Conservation (phyloP, 2,888 invertebrate species). For the Oxycera nigricornis region DNA sequence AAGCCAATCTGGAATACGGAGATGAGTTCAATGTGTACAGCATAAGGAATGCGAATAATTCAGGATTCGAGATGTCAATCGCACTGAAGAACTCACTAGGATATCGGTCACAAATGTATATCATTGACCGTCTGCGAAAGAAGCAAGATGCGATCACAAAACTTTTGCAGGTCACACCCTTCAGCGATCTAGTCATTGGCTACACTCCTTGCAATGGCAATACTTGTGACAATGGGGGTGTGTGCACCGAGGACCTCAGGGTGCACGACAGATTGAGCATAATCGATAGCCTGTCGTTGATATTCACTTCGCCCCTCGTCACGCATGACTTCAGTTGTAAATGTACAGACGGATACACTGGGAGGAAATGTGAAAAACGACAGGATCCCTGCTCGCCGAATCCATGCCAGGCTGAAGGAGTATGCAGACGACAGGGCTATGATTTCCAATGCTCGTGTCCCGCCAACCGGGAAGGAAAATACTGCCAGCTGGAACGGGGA, state of each 20-base stretch:
- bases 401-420: slow-evolving; percentile 85
- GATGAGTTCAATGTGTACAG: slow-evolving; percentile 77
- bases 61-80: slow-evolving; percentile 73
- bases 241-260: slow-evolving; percentile 75
- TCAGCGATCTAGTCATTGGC: slow-evolving; percentile 69
- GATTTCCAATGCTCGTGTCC: slow-evolving; percentile 87
- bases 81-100: slow-evolving; percentile 68
- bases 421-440: slow-evolving; percentile 82
- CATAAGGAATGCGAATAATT: slow-evolving; percentile 66
- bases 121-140: slow-evolving; percentile 70
- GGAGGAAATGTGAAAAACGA: slow-evolving; percentile 80
- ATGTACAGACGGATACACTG: slow-evolving; percentile 85
- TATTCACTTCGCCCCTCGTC: slow-evolving; percentile 83
- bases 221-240: slow-evolving; percentile 80
- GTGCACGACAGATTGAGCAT: slow-evolving; percentile 76
- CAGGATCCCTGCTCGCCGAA: slow-evolving; percentile 92
- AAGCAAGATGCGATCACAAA: slow-evolving; percentile 72
- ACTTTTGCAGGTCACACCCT: slow-evolving; percentile 64
- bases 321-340: slow-evolving; percentile 80
- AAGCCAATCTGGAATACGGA: slow-evolving; percentile 69
- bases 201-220: slow-evolving; percentile 78
- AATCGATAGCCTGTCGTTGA: slow-evolving; percentile 79
- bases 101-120: slow-evolving; percentile 71
- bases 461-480: slow-evolving; percentile 77
- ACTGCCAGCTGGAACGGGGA: slow-evolving; percentile 83